Evolutionary conservation across 2,113 vertebrate genomes (phyloP), one percentile per base, ranked within the genome.

Genomic region (Rhinoderma darwinii): DNA sequence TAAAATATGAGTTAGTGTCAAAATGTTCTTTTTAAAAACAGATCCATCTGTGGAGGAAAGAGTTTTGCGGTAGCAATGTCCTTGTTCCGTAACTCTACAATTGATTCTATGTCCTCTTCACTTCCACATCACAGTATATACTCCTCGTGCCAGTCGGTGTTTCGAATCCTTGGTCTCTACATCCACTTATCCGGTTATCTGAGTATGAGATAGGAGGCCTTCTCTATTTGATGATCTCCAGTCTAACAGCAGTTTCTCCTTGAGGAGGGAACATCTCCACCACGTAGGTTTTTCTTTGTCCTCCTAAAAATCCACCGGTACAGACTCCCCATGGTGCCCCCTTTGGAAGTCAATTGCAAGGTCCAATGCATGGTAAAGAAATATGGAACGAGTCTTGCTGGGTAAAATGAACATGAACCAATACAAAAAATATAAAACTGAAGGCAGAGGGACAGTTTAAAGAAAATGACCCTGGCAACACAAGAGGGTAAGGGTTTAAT

Each of bases 1-100:
- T 75, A 87, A 87, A 82, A 87, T 87, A 81, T 81, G 76, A 80
- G 86, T 82, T 87, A 87, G 86, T 87, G 86, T 87, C 82, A 87
- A 87, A 82, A 87, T 54, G 37, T 56, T 74, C 86, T 87, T 82
- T 75, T 87, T 87, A 82, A 82, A 86, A 87, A 82, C 50, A 61
- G 32, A 61, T 87, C 86, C 78, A 27, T 74, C 66, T 73, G 37
- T 87, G 68, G 43, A 75, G 78, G 66, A 87, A 59, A 82, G 77
- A 80, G 37, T 74, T 82, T 61, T 82, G 47, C 85, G 43, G 77
- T 66, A 82, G 85, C 66, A 59, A 25, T 59, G 77, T 87, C 66
- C 85, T 81, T 74, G 15, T 35, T 86, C 47, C 54, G 39, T 25
- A 25, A 30, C 39, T 70, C 32, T 70, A 59, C 63, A 86, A 44